Conservation (phyloP, 2,888 invertebrate species). For the Unio pictorum region DNA sequence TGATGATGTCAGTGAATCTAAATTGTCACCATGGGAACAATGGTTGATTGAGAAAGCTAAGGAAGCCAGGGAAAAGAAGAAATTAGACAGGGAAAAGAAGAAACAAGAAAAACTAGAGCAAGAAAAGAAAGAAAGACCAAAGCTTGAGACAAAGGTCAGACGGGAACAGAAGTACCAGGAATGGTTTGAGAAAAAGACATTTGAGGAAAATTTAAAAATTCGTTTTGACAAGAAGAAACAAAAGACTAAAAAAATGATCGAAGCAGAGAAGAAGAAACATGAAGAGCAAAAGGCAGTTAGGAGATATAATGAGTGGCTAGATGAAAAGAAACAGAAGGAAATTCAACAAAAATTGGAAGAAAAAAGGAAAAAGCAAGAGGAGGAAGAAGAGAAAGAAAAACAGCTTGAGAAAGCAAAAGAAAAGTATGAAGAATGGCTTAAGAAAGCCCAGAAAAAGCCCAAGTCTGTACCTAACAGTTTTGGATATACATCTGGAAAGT, state of each 20-base stretch:
- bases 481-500: conserved; percentile 59
- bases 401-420: conserved; percentile 50
- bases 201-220: conserved; percentile 36
- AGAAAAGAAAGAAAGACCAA: conserved; percentile 42
- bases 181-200: conserved; percentile 57
- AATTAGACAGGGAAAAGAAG: conserved; percentile 39
- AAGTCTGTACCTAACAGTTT: conserved; percentile 57
- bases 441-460: conserved; percentile 48
- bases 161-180: conserved; percentile 46
- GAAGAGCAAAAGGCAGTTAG: conserved; percentile 47
- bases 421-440: conserved; percentile 57
- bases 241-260: conserved; percentile 40
- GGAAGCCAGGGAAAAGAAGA: conserved; percentile 40
- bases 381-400: conserved; percentile 44
- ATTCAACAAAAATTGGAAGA: conserved; percentile 47
- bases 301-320: conserved; percentile 53
- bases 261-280: conserved; percentile 48
- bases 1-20: conserved; percentile 23
- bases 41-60: conserved; percentile 65
- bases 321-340: conserved; percentile 52
- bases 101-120: conserved; percentile 44
- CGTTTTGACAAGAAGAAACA: conserved; percentile 43
- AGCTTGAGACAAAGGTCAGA: conserved; percentile 40
- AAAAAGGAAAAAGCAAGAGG: conserved; percentile 46
- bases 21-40: conserved; percentile 63